Evolutionary conservation across 2,113 vertebrate species (phyloP), one percentile per base, ranked within the genome.

Genomic region (Rutilus rutilus): DNA sequence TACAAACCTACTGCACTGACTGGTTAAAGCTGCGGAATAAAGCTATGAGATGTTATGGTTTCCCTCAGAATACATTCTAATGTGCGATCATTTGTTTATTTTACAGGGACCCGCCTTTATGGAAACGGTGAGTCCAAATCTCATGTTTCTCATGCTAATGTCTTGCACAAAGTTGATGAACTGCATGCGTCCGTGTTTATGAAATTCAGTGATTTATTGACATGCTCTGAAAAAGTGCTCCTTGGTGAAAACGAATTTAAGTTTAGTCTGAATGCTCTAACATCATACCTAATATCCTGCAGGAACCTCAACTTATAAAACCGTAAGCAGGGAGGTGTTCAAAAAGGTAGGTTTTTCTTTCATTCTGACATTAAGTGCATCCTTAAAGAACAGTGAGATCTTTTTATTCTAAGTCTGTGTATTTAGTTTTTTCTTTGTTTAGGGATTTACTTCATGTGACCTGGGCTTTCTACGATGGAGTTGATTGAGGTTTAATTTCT

Each of bases 171-270:
- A 45, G 21, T 85, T 95, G 94, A 95, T 95, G 94, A 95, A 6
- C 88, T 94, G 92, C 93, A 91, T 87, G 78, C 33, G 75, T 89
- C 85, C 85, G 87, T 86, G 87, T 86, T 88, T 85, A 85, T 85
- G 80, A 77, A 23, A 17, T 3, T 30, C 6, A 57, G 52, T 89
- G 88, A 91, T 88, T 21, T 91, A 85, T 64, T 64, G 15, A 84
- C 77, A 93, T 92, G 93, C 93, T 78, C 94, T 95, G 94, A 95
- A 64, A 57, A 64, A 4, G 17, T 12, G 17, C 2, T 57, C 1
- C 0, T 12, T 3, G 3, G 47, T 30, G 19, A 23, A 12, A 39
- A 23, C 2, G 0, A 42, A 71, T 36, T 36, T 10, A 3, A 21
- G 4, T 54, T 52, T 33, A 30, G 25, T 54, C 1, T 19, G 6